Evolutionary conservation across 2,888 invertebrate species (phyloP).

Genomic region (Dastarcus helophoroides): DNA sequence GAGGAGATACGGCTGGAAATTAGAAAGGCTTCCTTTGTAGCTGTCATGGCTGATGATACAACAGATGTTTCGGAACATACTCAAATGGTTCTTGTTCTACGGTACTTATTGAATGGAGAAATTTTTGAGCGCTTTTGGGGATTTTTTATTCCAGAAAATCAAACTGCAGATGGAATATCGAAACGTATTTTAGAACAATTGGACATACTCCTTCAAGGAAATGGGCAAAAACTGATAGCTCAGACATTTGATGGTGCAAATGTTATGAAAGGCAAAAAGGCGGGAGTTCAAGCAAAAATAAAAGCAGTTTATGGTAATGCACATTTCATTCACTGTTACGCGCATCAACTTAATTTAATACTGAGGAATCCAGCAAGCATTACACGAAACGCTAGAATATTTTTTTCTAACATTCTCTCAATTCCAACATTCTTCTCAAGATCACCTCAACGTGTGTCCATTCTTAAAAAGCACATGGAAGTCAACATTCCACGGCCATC

Average conservation of each 20-base stretch:
- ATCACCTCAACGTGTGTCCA: too few relatives aligned
- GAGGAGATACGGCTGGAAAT: constrained; percentile 22
- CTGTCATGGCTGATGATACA: constrained; percentile 25
- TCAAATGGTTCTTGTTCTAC: constrained; percentile 21
- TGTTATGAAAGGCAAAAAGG: constrained; percentile 14
- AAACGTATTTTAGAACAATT: constrained; percentile 9
- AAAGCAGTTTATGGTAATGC: constrained; percentile 14
- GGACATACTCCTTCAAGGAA: constrained; percentile 12
- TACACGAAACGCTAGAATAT: constrained; percentile 13
- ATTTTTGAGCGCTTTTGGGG: constrained; percentile 20
- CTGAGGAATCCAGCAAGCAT: constrained; percentile 13
- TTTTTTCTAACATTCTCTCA: constrained; percentile 16
- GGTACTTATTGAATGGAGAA: constrained; percentile 19
- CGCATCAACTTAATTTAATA: constrained; percentile 15
- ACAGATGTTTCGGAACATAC: constrained; percentile 19
- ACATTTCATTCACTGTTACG: constrained; percentile 17
- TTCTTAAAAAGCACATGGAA: too few relatives aligned
- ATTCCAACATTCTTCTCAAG: constrained; percentile 14
- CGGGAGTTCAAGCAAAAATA: constrained; percentile 13
- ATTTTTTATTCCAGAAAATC: constrained; percentile 16
- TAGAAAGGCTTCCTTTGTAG: constrained; percentile 11
- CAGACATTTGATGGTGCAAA: constrained; percentile 17
- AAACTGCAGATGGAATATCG: constrained; percentile 11
- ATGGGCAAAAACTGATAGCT: constrained; percentile 13
- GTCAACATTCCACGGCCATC: too few relatives aligned